Evolutionary conservation across 2,888 invertebrate species (phyloP).

Genomic region (Ectobius pallidus): DNA sequence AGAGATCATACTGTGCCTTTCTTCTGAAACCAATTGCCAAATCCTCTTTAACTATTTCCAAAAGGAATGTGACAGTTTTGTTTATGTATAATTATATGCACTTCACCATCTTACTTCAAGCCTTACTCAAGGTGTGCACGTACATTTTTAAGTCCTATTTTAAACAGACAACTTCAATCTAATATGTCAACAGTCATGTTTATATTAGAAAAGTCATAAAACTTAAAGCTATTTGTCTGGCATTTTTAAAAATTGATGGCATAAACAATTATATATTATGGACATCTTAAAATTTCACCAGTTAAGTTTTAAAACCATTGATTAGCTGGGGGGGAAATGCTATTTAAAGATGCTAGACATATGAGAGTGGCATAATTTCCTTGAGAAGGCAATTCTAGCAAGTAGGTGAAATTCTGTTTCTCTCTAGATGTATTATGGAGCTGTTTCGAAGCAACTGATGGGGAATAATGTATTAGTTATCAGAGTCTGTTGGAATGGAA

Average conservation of each 20-base stretch:
- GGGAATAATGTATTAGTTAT: not conserved
- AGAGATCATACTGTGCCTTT: constrained; percentile 22
- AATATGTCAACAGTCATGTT: too few species aligned
- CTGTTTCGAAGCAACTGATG: not conserved
- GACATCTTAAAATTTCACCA: too few species aligned
- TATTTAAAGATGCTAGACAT: not conserved
- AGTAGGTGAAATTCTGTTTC: not conserved
- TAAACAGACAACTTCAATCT: too few species aligned
- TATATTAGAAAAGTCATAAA: too few species aligned
- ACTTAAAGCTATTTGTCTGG: too few species aligned
- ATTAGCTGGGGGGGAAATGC: too few species aligned
- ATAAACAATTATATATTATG: too few species aligned
- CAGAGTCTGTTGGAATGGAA: not conserved
- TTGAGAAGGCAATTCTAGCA: too few species aligned
- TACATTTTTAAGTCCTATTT: too few species aligned
- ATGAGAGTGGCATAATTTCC: not conserved
- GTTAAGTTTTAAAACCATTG: too few species aligned
- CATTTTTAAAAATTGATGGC: too few species aligned
- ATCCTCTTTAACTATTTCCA: not conserved
- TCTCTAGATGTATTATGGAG: constrained; percentile 1
- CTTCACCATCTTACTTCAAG: constrained; percentile 11
- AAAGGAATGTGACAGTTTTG: not conserved
- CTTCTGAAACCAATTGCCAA: constrained; percentile 24
- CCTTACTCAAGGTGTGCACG: too few species aligned
- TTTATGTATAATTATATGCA: not conserved